Base-by-base conservation (phyloP, 1,140 invertebrate genomes). In the Anoplolepis gracilipes region DNA sequence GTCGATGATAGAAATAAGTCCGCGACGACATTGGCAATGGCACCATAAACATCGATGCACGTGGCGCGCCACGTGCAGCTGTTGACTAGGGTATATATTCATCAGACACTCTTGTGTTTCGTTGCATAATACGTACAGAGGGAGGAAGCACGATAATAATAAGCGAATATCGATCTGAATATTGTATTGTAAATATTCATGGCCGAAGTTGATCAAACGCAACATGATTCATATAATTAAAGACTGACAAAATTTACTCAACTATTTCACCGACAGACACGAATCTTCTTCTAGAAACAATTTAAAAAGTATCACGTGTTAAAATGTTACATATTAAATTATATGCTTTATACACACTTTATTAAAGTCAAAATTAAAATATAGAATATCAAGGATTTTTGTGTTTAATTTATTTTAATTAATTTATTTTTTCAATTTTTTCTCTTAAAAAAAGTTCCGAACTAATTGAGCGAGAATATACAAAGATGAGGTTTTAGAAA, bases 31-130 rank as follows among this genome's bases (percentile, higher is more conserved):
- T 16, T 6, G 36, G 28, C 30, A 62, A 13, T 22, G 10, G 65
- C 49, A 59, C 42, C 75, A 61, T 90, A 84, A 87, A 87, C 85
- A 77, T 55, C 69, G 49, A 39, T 42, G 78, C 88, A 92, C 86
- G 87, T 91, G 89, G 79, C 64, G 8, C 65, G 89, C 85, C 87
- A 90, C 85, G 93, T 93, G 87, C 88, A 42, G 36, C 19, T 53
- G 49, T 77, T 64, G 55, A 25, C 75, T 79, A 86, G 65, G 79
- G 2, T 19, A 19, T 42, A 42, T 72, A 92, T 87, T 78, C 79
- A 91, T 62, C 33, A 77, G 19, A 89, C 79, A 75, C 86, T 84
- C 30, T 67, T 62, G 46, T 55, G 72, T 57, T 78, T 65, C 55
- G 42, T 90, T 90, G 72, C 88, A 64, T 87, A 89, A 90, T 87